phyloP scores from a whole-genome alignment of 2,797 vertebrate species.

The Pangasius djambal region DNA sequence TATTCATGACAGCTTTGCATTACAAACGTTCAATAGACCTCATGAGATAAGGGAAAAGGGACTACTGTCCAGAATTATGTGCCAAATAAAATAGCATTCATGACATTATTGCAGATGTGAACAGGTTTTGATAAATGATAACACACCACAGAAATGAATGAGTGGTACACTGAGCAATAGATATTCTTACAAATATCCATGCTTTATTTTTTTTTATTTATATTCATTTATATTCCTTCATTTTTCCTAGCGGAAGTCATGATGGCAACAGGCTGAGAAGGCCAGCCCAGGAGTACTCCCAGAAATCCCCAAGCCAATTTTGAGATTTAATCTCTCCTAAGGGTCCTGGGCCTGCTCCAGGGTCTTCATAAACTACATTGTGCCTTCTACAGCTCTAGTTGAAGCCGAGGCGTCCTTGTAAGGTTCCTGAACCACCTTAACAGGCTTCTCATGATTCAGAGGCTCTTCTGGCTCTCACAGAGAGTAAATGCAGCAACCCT shows the following conservation, averaged over 20 bases:
- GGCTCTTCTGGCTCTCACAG: not conserved
- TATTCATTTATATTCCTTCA: not conserved
- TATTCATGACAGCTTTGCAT: conserved; percentile 67
- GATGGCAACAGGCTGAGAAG: not conserved
- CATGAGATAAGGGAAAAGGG: not conserved
- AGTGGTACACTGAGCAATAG: not conserved
- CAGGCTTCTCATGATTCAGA: not conserved
- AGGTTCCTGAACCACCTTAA: not conserved
- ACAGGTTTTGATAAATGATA: not conserved
- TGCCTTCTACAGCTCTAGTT: not conserved
- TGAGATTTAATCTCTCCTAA: not conserved
- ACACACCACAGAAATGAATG: not conserved
- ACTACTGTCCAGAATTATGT: conserved; percentile 42
- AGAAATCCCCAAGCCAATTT: not conserved
- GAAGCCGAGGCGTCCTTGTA: not conserved
- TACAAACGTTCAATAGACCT: not conserved
- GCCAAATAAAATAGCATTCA: not conserved
- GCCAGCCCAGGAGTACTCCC: not conserved
- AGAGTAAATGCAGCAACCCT: not conserved
- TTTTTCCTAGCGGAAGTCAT: not conserved
- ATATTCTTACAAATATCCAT: not conserved
- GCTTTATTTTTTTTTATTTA: not conserved
- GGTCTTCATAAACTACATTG: not conserved
- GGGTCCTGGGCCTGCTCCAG: too few relatives aligned
- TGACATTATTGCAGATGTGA: conserved; percentile 30